A percentile compares a stretch with the other conserved stretches of the same genome.
phyloP scores from a whole-genome alignment of 1,140 invertebrate species.

The Pectinophora gossypiella region DNA sequence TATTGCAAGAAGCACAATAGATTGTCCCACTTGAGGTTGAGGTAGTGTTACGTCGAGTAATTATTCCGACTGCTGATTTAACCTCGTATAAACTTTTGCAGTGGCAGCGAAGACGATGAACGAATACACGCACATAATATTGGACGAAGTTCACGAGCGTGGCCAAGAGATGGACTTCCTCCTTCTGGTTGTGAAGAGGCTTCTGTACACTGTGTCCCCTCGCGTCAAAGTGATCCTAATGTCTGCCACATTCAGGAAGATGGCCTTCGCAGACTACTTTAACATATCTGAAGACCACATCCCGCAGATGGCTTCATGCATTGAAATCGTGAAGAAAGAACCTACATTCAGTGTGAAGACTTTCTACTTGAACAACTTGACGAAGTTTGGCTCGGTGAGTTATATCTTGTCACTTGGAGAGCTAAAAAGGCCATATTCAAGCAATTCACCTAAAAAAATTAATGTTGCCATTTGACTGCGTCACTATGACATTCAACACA shows the following conservation, averaged over 20 bases:
- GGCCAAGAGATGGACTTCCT: conserved; percentile 95
- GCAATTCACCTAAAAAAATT: too few species aligned
- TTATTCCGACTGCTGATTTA: too few species aligned
- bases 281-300: conserved; percentile 48
- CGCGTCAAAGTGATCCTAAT: conserved; percentile 88
- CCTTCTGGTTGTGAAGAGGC: conserved; percentile 88
- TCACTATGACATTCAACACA: too few species aligned
- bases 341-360: conserved; percentile 70
- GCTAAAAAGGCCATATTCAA: too few species aligned
- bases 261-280: conserved; percentile 87
- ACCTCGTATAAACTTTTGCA: conserved; percentile 37
- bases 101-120: conserved; percentile 58
- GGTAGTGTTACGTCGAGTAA: too few species aligned
- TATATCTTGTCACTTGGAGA: too few species aligned
- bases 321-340: conserved; percentile 80
- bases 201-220: conserved; percentile 83
- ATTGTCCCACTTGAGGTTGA: too few species aligned
- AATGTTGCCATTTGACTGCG: too few species aligned
- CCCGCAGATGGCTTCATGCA: conserved; percentile 55
- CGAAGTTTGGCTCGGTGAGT: conserved; percentile 59
- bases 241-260: conserved; percentile 90
- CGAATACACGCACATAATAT: conserved; percentile 93
- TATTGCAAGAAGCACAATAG: too few species aligned
- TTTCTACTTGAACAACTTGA: conserved; percentile 84
- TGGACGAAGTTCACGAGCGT: conserved; percentile 97